Evolutionary conservation across 2,113 vertebrate genomes (phyloP), one percentile per base, ranked within the genome.

Genomic region (Corapipo altera): DNA sequence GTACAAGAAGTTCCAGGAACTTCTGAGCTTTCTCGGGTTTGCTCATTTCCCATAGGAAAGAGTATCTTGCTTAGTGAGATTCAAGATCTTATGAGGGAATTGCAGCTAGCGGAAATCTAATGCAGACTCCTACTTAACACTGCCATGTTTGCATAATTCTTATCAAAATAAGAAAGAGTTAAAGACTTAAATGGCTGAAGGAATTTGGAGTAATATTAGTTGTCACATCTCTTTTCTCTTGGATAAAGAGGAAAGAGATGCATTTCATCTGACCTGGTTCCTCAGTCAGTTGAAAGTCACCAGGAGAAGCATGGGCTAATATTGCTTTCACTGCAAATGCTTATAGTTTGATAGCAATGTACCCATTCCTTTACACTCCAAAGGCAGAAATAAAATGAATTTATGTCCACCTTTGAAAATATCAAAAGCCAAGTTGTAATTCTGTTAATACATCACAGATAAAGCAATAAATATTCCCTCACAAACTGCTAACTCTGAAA

Each of bases 91-190:
- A 64, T 2, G 10, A 44, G 30, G 27, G 52, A 72, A 69, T 81
- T 66, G 54, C 6, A 67, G 32, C 26, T 84, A 62, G 64, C 26
- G 19, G 70, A 62, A 88, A 88, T 73, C 33, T 82, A 61, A 70
- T 23, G 32, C n/a, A 73, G n/a, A 14, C 14, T 85, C 55, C 8
- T 75, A 16, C 28, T 76, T 85, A 62, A 17, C 23, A 30, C 24
- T 78, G 18, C 5, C 0, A 0, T 30, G 10, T n/a, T 8, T 30
- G 5, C 9, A 9, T 70, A 61, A 66, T 54, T 84, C 64, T 24
- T 62, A 46, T 11, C 4, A 58, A 75, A 85, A 76, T 66, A 46
- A 0, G 1, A 39, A 89, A 82, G 35, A 69, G 39, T 64, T 78
- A 20, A 80, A 87, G 18, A 33, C 81, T 75, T 61, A 83, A 85